phyloP scores from a whole-genome alignment of 2,888 invertebrate genomes.

The Acanthococcus lagerstroemiae region DNA sequence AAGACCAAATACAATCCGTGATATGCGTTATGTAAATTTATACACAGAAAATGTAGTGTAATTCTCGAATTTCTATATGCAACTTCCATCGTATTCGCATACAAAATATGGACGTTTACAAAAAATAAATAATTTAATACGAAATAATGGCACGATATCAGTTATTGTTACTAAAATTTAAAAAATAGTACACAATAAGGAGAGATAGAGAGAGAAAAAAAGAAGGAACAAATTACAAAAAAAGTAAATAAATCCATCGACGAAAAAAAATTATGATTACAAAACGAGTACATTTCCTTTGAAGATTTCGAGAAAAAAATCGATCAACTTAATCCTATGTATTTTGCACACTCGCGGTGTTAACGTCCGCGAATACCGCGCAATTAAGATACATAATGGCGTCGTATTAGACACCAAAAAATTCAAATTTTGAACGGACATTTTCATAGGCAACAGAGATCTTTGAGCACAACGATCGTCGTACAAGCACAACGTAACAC shows the following conservation, averaged over 20 bases:
- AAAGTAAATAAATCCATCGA: not conserved
- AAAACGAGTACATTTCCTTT: too few relatives aligned
- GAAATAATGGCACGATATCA: not conserved
- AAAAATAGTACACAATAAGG: too few relatives aligned
- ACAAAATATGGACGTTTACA: not conserved
- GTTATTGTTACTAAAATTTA: not conserved
- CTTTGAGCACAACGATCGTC: too few relatives aligned
- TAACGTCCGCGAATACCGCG: not conserved
- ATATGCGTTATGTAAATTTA: not conserved
- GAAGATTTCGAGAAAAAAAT: too few relatives aligned
- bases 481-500: too few relatives aligned
- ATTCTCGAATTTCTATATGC: not conserved
- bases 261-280: not conserved
- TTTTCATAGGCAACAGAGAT: too few relatives aligned
- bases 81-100: not conserved
- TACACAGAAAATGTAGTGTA: too few relatives aligned
- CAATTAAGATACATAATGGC: not conserved
- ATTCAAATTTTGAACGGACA: too few relatives aligned
- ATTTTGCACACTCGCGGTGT: not conserved
- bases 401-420: not conserved
- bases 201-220: too few relatives aligned
- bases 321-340: too few relatives aligned
- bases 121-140: not conserved
- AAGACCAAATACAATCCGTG: not conserved
- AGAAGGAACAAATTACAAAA: not conserved